Evolutionary conservation across 2,888 invertebrate species (phyloP), one percentile per base, ranked within the genome.

Genomic region (Rugalucina vietnamica): DNA sequence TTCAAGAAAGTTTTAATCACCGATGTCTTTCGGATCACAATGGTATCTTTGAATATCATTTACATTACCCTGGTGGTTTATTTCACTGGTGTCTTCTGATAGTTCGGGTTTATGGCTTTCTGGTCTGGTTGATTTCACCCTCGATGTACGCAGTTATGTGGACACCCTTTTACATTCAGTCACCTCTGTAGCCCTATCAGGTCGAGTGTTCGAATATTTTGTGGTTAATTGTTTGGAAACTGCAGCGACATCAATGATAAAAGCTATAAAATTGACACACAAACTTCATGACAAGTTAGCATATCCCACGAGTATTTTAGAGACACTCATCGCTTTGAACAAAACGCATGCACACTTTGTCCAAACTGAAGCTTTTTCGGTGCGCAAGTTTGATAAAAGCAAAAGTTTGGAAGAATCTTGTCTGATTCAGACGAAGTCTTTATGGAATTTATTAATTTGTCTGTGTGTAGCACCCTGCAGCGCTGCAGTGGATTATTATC

Each of bases 181-280:
- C 60, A 60, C 24, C 60, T 60, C 29, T 60, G 60, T 29, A n/a
- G 10, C 60, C 12, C 12, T 24, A 60, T 8, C 60, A 29, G 43
- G 43, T 18, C 43, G 18, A 43, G 18, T 43, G 18, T 54, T 54
- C n/a, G 21, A 21, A 21, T 18, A 14, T n/a, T 54, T 54, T 54
- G 54, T 54, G 54, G 54, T 54, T 54, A 8, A 54, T 54, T 54
- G 54, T 54, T 54, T 54, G 54, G 54, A 54, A 54, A 54, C n/a
- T n/a, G 54, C 14, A 54, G n/a, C 54, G 54, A n/a, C 12, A n/a
- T 54, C 54, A 54, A n/a, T 54, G 12, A 21, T 54, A 54, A 54
- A 54, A 54, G n/a, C 10, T 54, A 8, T 54, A 18, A 21, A 8
- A n/a, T 54, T 18, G n/a, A 54, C 14, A 8, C n/a, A n/a, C n/a